These are phyloP conservation scores for Holothuria scabra DNA, from an alignment of 53 echinoderm and acorn worm species.

Conservation along the genomic window DNA sequence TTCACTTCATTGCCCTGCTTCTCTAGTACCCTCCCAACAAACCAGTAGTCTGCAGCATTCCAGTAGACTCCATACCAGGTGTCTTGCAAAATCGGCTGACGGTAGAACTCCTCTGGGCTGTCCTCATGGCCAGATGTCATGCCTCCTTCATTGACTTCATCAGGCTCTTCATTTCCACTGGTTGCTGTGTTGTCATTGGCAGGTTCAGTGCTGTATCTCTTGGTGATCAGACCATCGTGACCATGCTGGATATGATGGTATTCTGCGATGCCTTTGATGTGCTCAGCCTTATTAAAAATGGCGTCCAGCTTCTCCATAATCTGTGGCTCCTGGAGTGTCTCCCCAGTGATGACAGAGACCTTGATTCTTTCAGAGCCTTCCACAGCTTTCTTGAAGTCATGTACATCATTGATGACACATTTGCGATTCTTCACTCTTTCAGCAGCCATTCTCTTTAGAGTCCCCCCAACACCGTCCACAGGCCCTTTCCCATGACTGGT, in stretches of 20 bases:
- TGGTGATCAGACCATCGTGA: neutral
- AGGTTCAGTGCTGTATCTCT: constrained; percentile 3
- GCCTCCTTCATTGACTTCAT: too few species aligned
- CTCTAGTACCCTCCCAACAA: constrained; percentile 27
- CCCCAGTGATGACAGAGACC: too few species aligned
- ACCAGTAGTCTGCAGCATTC: constrained; percentile 21
- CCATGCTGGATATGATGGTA: neutral
- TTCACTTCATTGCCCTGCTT: neutral
- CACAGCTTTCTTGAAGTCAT: too few species aligned
- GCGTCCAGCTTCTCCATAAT: constrained; percentile 2
- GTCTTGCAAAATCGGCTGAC: neutral
- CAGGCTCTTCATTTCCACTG: neutral
- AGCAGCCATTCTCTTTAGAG: constrained; percentile 36
- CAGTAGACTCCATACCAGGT: constrained; percentile 24
- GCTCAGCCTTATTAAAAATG: constrained; percentile 3
- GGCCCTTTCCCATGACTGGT: constrained; percentile 50
- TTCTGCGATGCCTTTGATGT: constrained; percentile 25
- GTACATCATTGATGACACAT: constrained; percentile 32
- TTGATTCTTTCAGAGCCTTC: too few species aligned
- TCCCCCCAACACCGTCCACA: constrained; percentile 36
- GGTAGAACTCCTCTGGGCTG: neutral
- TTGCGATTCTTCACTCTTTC: constrained; percentile 27
- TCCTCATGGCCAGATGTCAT: neutral
- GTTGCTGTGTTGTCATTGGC: neutral
- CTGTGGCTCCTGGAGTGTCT: constrained; percentile 3